These are phyloP conservation scores for Tortrix viridana DNA, from an alignment of 2,888 invertebrate species.

Conservation along the genomic window DNA sequence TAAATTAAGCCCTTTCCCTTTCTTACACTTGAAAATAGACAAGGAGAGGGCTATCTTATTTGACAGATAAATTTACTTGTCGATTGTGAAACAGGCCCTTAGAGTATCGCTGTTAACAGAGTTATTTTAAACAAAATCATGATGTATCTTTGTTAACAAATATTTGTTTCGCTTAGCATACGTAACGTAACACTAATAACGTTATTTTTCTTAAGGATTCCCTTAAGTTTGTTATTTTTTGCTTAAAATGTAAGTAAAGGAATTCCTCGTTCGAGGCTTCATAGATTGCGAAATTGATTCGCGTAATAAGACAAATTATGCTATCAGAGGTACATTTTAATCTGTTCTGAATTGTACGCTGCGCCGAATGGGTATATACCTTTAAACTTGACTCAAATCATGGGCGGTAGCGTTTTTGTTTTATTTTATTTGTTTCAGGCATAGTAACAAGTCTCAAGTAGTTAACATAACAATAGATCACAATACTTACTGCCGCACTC, in stretches of 20 bases:
- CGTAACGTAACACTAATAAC: not conserved
- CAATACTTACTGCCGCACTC: too few species aligned
- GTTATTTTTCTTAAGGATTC: not conserved
- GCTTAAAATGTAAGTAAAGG: conserved; percentile 17
- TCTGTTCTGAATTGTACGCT: conserved; percentile 37
- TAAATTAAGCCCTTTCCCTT: too few species aligned
- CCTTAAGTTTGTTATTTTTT: too few species aligned
- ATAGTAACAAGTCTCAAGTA: not conserved
- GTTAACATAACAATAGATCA: too few species aligned
- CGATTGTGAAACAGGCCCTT: too few species aligned
- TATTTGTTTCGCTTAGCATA: too few species aligned
- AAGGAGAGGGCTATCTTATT: too few species aligned
- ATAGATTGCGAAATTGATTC: conserved; percentile 37
- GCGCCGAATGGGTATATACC: conserved; percentile 21
- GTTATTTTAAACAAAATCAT: too few species aligned
- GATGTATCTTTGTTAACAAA: too few species aligned
- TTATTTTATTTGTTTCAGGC: not conserved
- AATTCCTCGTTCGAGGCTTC: conserved; percentile 13
- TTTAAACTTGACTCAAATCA: not conserved
- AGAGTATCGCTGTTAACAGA: too few species aligned
- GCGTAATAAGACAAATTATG: conserved; percentile 38
- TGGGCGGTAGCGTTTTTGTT: conserved; percentile 4
- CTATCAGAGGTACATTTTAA: conserved; percentile 37
- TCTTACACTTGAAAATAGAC: too few species aligned
- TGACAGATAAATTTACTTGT: too few species aligned